Evolutionary conservation across 2,113 vertebrate genomes (phyloP).

Genomic region (Isurus oxyrinchus): DNA sequence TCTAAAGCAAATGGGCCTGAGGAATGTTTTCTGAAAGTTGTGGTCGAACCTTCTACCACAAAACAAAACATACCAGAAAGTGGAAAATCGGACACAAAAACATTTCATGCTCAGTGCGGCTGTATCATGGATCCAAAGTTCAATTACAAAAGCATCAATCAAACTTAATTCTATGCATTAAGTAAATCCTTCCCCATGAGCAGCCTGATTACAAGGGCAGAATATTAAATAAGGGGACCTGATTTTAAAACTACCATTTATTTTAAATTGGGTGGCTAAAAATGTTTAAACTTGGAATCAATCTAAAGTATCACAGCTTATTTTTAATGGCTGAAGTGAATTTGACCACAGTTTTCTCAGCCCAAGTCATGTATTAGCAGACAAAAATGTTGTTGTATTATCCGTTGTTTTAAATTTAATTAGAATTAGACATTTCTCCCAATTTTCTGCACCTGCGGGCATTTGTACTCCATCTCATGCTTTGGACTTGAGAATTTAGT

Average conservation of each 20-base stretch:
- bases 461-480: neutral
- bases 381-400: neutral
- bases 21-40: neutral
- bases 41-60: neutral
- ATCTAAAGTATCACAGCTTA: neutral
- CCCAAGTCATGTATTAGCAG: neutral
- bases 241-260: neutral
- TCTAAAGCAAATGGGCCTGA: neutral
- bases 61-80: neutral
- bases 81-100: neutral
- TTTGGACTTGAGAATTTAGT: neutral
- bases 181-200: neutral
- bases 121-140: neutral
- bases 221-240: neutral
- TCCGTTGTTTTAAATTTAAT: neutral
- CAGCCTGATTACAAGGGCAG: neutral
- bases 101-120: neutral
- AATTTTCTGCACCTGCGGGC: neutral
- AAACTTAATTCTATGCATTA: neutral
- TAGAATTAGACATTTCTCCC: too few species aligned
- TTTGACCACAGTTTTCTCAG: neutral
- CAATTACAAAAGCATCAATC: conserved; percentile 1
- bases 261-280: neutral
- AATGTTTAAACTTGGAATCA: neutral
- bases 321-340: neutral